Evolutionary conservation across 2,113 vertebrate species (phyloP).

Genomic region (Psilopogon haemacephalus): DNA sequence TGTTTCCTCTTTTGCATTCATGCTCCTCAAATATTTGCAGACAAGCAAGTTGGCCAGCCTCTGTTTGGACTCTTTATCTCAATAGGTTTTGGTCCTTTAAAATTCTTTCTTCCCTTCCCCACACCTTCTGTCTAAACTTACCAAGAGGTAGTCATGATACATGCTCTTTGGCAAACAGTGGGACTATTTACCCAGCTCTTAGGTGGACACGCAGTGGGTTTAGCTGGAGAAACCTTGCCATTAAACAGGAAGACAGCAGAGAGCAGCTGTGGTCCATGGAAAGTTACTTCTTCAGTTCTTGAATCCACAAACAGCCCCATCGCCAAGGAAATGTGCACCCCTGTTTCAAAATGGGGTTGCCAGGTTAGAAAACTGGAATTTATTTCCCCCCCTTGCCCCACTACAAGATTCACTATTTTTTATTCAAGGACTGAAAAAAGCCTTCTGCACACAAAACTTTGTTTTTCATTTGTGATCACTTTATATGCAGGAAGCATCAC

Average conservation of each 20-base stretch:
- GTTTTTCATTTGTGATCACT: background rate
- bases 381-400: background rate
- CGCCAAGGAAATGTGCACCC: background rate
- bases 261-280: background rate
- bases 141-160: background rate
- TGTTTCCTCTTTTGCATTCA: background rate
- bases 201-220: accelerated
- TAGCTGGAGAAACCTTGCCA: background rate
- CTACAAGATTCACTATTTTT: background rate
- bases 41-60: background rate
- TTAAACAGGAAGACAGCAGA: background rate
- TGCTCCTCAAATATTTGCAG: slow-evolving; percentile 38
- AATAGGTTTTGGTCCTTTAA: background rate
- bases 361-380: background rate
- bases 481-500: background rate
- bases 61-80: slow-evolving; percentile 46
- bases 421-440: background rate
- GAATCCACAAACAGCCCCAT: background rate
- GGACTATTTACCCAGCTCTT: background rate
- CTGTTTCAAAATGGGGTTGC: background rate
- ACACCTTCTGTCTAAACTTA: slow-evolving; percentile 20
- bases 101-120: background rate
- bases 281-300: background rate
- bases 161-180: background rate
- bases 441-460: background rate